Conservation (phyloP, 2,113 vertebrate genomes). For the Thryonomys swinderianus region DNA sequence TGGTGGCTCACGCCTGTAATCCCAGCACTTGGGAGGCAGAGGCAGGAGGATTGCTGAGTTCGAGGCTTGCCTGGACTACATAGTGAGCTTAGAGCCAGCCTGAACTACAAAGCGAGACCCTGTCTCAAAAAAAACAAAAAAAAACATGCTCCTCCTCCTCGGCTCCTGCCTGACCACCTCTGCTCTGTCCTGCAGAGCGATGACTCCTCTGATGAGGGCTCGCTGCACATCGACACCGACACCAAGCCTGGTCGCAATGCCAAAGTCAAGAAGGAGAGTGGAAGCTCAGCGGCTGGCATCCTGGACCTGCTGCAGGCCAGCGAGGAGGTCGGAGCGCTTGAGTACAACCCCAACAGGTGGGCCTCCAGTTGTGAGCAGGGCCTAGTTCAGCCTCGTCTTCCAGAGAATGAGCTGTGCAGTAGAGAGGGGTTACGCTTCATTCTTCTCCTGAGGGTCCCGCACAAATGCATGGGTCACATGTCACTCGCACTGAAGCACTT, state of each 20-base stretch:
- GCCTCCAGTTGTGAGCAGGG: background rate
- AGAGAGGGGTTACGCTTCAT: background rate
- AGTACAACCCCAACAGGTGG: slow-evolving; percentile 98
- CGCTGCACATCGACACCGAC: slow-evolving; percentile 97
- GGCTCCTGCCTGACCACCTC: background rate
- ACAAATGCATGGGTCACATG: background rate
- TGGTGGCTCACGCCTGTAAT: too few species aligned
- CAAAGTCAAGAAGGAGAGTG: slow-evolving; percentile 94
- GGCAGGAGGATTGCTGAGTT: too few species aligned
- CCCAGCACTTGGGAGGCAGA: too few species aligned
- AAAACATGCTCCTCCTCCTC: too few species aligned
- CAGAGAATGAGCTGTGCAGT: background rate
- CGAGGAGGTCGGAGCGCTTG: slow-evolving; percentile 98
- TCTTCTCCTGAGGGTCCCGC: background rate
- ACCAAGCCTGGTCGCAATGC: slow-evolving; percentile 92
- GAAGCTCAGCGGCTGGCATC: slow-evolving; percentile 92
- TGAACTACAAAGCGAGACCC: too few species aligned
- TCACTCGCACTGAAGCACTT: background rate
- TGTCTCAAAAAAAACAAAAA: too few species aligned
- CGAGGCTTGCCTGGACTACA: too few species aligned
- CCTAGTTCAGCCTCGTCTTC: background rate
- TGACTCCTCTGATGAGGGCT: slow-evolving; percentile 97
- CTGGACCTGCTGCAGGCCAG: slow-evolving; percentile 98
- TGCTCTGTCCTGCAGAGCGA: slow-evolving; percentile 84
- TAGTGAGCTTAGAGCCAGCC: too few species aligned